Base-by-base conservation (phyloP, 1,140 invertebrate genomes). In the Octopus bimaculoides region DNA sequence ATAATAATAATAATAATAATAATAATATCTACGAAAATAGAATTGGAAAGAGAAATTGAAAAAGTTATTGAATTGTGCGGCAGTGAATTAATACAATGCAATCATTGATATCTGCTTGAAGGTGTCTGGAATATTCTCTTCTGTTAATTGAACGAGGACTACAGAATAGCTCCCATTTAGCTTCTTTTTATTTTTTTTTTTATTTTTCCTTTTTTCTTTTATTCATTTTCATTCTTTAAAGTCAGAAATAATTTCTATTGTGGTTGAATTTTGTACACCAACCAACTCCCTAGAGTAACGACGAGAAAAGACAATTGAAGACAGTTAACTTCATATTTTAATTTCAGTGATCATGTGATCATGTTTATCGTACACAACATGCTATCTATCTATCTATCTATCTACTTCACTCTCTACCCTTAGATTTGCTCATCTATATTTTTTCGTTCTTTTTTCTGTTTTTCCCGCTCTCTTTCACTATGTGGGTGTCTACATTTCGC, bases 321-420 rank as follows among this genome's bases (percentile, higher is more conserved):
- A 12, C 79, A 82, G n/a, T 73, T 86, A 26, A 79, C 85, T 0
- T 78, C 85, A 9, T 83, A 84, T 53, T 81, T 86, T 54, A 80
- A 84, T 73, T 80, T 81, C 4, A 81, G 77, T 12, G 82, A 83
- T 12, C 1, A 26, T 1, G 83, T 83, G 53, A 9, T n/a, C 4
- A 5, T 81, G 56, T 71, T 77, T 9, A 75, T 12, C 14, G 41
- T 54, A 78, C 20, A 41, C 8, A 52, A 0, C 14, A 69, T 20
- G 17, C 56, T 61, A 61, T 61, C 9, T 1, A 9, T 12, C 9
- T 1, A 17, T 12, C 4, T 12, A 12, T 9, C 17, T 12, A 9
- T 17, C 17, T 17, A 4, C 56, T 61, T 14, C 56, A 7, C 55
- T 55, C 55, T 66, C 55, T 78, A 14, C 53, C 7, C 55, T 14